Evolutionary conservation across 2,797 vertebrate species (phyloP).

Genomic region (Manis crassicaudata): DNA sequence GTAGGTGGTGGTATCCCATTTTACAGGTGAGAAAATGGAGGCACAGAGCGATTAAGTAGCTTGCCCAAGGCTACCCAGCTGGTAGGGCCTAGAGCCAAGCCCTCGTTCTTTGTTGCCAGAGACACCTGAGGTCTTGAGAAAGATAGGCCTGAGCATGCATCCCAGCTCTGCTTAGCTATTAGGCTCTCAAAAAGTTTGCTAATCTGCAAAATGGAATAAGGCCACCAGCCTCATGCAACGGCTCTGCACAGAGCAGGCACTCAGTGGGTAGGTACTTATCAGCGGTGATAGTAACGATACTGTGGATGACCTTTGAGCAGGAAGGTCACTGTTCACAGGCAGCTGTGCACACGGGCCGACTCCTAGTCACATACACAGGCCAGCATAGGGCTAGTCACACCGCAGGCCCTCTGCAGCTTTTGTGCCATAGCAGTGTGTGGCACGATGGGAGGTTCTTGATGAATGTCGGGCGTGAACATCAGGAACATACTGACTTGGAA

Average conservation of each 20-base stretch:
- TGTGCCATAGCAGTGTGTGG: neutral
- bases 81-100: neutral
- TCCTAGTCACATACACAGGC: neutral
- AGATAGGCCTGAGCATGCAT: neutral
- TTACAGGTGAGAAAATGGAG: neutral
- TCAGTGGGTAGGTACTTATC: neutral
- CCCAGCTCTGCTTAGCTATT: neutral
- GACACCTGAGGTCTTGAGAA: neutral
- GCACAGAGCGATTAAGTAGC: neutral
- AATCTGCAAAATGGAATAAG: neutral
- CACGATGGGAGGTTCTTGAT: neutral
- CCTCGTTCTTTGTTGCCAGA: neutral
- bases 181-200: neutral
- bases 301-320: neutral
- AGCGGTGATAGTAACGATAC: neutral
- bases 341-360: neutral
- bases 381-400: rapidly evolving
- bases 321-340: neutral
- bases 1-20: too few relatives aligned
- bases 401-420: neutral
- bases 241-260: neutral
- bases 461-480: too few relatives aligned
- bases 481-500: neutral
- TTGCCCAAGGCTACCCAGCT: neutral
- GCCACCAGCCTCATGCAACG: neutral